These are phyloP conservation scores for Zaprionus bogoriensis DNA, from an alignment of 2,888 invertebrate genomes.

Conservation along the genomic window DNA sequence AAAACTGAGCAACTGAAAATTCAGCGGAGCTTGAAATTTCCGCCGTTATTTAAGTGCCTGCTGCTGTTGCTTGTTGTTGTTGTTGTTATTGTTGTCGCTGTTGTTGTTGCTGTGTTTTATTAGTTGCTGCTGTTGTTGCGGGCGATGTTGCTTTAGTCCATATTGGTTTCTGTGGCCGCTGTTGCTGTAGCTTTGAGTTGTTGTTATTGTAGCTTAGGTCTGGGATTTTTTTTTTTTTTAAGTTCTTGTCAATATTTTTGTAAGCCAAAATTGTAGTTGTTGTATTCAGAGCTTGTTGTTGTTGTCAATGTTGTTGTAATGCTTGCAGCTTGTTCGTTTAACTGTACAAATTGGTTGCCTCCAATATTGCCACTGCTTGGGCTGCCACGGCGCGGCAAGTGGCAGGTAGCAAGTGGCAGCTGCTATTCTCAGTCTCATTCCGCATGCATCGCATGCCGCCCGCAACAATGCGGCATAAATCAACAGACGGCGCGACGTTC, in stretches of 20 bases:
- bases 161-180: conserved; percentile 2
- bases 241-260: too few species aligned
- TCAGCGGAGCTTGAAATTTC: conserved; percentile 65
- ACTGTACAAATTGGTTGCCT: conserved; percentile 23
- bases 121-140: background rate
- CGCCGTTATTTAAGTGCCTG: conserved; percentile 48
- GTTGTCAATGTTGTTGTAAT: conserved; percentile 1
- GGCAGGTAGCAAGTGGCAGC: conserved; percentile 3
- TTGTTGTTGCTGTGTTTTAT: too few species aligned
- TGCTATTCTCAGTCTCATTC: too few species aligned
- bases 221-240: too few species aligned
- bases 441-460: conserved; percentile 44
- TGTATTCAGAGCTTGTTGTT: too few species aligned
- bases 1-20: conserved; percentile 44
- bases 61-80: background rate
- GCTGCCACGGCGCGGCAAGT: conserved; percentile 7
- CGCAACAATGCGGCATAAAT: conserved; percentile 50
- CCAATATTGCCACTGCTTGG: conserved; percentile 8
- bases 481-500: conserved; percentile 20
- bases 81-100: conserved; percentile 2
- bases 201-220: too few species aligned
- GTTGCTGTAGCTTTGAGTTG: too few species aligned
- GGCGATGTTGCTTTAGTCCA: too few species aligned
- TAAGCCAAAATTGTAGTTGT: too few species aligned
- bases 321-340: conserved; percentile 2